Percentiles rank a stretch among this genome's conserved stretches.
phyloP scores from a whole-genome alignment of 2,797 vertebrate genomes.

The Esox lucius region DNA sequence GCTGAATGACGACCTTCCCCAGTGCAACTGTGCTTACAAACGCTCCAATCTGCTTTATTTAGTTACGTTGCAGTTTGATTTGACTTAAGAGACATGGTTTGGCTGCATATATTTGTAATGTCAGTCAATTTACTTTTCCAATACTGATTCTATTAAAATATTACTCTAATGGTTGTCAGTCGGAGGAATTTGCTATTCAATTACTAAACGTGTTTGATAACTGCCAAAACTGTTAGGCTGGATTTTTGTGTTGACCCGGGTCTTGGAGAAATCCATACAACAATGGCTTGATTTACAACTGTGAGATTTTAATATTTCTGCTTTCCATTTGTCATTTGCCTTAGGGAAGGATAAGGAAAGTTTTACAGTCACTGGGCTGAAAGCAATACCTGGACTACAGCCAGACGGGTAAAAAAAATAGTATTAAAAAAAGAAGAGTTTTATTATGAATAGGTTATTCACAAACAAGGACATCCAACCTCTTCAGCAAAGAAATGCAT shows the following conservation, averaged over 20 bases:
- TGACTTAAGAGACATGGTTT: neutral
- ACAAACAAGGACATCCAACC: constrained; percentile 21
- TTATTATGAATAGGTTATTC: constrained; percentile 28
- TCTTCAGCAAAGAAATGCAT: neutral
- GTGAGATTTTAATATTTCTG: constrained; percentile 9
- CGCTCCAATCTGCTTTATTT: neutral
- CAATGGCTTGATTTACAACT: constrained; percentile 18
- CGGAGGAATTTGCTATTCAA: neutral
- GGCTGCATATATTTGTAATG: neutral
- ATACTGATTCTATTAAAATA: neutral
- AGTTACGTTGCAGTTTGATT: neutral
- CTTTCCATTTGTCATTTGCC: constrained; percentile 5
- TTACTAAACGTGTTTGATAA: constrained; percentile 6
- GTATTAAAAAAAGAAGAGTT: neutral
- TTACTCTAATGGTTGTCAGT: neutral
- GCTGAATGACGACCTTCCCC: constrained; percentile 9
- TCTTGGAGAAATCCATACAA: too few species aligned
- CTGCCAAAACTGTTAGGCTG: too few species aligned
- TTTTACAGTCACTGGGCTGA: constrained; percentile 40
- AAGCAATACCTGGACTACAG: constrained; percentile 15
- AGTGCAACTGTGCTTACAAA: neutral
- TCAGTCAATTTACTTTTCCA: neutral
- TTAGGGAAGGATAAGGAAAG: constrained; percentile 12
- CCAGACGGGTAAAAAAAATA: constrained; percentile 36
- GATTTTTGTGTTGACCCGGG: too few species aligned